Conservation (phyloP, 2,113 vertebrate species). For the Andinoacara biseriatus region DNA sequence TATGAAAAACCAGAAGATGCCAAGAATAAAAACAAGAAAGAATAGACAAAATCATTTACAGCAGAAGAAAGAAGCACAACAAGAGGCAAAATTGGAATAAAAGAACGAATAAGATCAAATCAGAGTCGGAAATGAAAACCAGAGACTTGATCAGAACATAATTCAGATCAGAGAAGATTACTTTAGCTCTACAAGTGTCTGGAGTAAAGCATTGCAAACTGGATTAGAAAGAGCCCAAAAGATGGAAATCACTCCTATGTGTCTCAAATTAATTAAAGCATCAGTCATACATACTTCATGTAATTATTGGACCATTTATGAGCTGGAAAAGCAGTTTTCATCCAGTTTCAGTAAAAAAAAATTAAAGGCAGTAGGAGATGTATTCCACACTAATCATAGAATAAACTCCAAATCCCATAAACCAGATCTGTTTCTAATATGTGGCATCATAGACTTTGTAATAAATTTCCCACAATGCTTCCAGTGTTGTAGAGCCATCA, state of each 20-base stretch:
- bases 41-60: neutral
- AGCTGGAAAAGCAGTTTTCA: slow-evolving; percentile 18
- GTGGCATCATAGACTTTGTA: neutral
- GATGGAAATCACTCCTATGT: slow-evolving; percentile 25
- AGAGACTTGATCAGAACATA: neutral
- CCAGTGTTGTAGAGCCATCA: neutral
- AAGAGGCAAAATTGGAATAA: neutral
- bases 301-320: slow-evolving; percentile 46
- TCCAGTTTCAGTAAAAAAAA: neutral
- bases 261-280: slow-evolving; percentile 62
- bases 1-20: neutral
- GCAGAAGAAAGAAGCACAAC: neutral
- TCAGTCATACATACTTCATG: slow-evolving; percentile 23
- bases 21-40: neutral
- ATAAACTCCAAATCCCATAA: neutral
- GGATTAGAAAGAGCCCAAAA: slow-evolving; percentile 22
- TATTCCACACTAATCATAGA: neutral
- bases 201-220: slow-evolving; percentile 14
- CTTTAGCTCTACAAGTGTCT: slow-evolving; percentile 2
- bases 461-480: neutral
- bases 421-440: neutral
- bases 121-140: neutral
- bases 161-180: slow-evolving; percentile 20
- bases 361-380: neutral
- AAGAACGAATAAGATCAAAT: neutral